phyloP scores from a whole-genome alignment of 2,888 invertebrate genomes.

The Caenorhabditis japonica region DNA sequence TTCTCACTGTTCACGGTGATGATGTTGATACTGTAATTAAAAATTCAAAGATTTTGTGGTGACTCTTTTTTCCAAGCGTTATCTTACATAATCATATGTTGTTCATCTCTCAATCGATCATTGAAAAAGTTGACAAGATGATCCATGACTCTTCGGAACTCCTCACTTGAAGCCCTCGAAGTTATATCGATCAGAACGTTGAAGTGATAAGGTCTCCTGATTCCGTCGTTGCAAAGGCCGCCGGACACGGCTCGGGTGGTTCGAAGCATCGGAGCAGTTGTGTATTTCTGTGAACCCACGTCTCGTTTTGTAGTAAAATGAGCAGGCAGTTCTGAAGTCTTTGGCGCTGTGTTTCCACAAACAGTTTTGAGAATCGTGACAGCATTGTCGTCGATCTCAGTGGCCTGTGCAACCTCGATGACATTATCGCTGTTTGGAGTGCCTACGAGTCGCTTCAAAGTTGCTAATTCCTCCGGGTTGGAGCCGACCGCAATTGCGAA shows the following conservation, averaged over 20 bases:
- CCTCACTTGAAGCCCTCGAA: slow-evolving; percentile 58
- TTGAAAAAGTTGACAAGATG: slow-evolving; percentile 63
- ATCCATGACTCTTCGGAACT: slow-evolving; percentile 63
- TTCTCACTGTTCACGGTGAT: slow-evolving; percentile 69
- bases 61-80: no score
- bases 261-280: slow-evolving; percentile 56
- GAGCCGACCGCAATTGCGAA: slow-evolving; percentile 74
- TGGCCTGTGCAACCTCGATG: slow-evolving; percentile 52
- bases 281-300: slow-evolving; percentile 35
- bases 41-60: neutral
- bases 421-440: slow-evolving; percentile 40
- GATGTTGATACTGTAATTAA: slow-evolving; percentile 62
- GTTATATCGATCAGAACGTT: slow-evolving; percentile 71
- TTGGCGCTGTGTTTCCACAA: slow-evolving; percentile 56
- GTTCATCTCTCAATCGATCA: slow-evolving; percentile 61
- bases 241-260: slow-evolving; percentile 67
- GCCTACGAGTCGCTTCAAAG: slow-evolving; percentile 69
- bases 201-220: slow-evolving; percentile 68
- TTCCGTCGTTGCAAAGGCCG: slow-evolving; percentile 71
- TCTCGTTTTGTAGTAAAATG: slow-evolving; percentile 58
- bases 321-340: slow-evolving; percentile 28
- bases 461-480: slow-evolving; percentile 62
- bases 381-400: slow-evolving; percentile 57
- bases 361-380: slow-evolving; percentile 50
- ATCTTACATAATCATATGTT: slow-evolving; percentile 46